Base-by-base conservation (phyloP, 2,113 vertebrate species). In the Sinocyclocheilus grahami region DNA sequence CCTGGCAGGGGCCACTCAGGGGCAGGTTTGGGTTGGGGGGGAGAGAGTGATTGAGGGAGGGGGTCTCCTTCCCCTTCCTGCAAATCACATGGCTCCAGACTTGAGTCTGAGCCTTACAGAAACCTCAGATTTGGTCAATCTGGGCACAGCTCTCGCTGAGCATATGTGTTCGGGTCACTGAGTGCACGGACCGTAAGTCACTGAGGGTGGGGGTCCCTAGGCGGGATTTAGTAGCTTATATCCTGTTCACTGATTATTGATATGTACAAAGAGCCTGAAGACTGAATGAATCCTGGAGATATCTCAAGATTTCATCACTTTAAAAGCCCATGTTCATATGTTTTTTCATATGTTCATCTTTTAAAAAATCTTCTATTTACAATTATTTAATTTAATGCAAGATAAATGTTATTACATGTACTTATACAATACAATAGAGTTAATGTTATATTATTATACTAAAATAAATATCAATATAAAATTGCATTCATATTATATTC, bases 1-100 rank as follows among this genome's bases (percentile, higher is more conserved):
- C 91, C 86, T 85, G 88, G 93, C 88, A 86, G 93, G 93, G 94
- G 94, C 94, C 92, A 93, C 90, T 90, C 87, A 87, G 92, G 92
- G 94, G 94, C 91, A 92, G 92, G 84, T 90, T 90, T 88, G 85
- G 87, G 88, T 85, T 85, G 77, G 82, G 91, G 37, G 58, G 24
- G 51, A 16, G 74, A 60, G 79, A 18, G 24, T 24, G 46, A 77
- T 60, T n/a, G 67, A 51, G 65, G 87, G 80, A 77, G 78, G 81
- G 78, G 48, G 67, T 85, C 86, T 67, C 85, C 76, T 87, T 89
- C 79, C 77, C 88, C 89, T 93, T 93, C 92, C 92, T 93, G 95
- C 90, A 93, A 95, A 91, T 94, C 94, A 94, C 94, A 93, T 95
- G 94, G 92, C 86, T 78, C 78, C 80, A 89, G 90, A 91, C 89